Evolutionary conservation across 1,140 invertebrate genomes (phyloP), one percentile per base, ranked within the genome.

Genomic region (Aculops lycopersici): DNA sequence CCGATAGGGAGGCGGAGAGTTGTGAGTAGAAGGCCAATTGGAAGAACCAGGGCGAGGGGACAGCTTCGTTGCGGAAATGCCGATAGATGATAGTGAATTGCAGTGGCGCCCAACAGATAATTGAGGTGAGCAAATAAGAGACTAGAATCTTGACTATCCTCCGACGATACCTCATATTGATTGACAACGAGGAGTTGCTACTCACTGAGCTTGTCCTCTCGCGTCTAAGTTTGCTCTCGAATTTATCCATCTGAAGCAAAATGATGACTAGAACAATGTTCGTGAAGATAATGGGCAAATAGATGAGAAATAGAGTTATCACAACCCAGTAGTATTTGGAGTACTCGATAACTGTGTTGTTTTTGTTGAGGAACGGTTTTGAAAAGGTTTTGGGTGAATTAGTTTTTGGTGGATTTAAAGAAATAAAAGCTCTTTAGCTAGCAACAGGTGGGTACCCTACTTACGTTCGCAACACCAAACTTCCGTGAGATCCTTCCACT

Each of bases 11-110:
- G 12, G 40, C 40, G 18, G 20, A 41, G 14, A 36, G 16, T 13
- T 41, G 40, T 18, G 40, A 17, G 17, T 15, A 41, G 21, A 41
- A 41, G 17, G 16, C 20, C 17, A 16, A n/a, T 31, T 40, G 20
- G 8, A 8, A n/a, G n/a, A 31, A 31, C 24, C 24, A 31, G 8
- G 24, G n/a, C 8, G 24, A n/a, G 8, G n/a, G n/a, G 8, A 8
- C 8, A 31, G 8, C 24, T 31, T 31, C 24, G 8, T 31, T 31
- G 8, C 24, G 24, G n/a, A 31, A 31, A 31, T 31, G 24, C 8
- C 24, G 24, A 31, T 31, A 31, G n/a, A 31, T 8, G 8, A 31
- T n/a, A 8, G 24, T 31, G 8, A 31, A 8, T n/a, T 31, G 24
- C n/a, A 31, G 24, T n/a, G 24, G n/a, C 8, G 24, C n/a, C 24